phyloP scores from a whole-genome alignment of 2,113 vertebrate species.

The Merops nubicus region DNA sequence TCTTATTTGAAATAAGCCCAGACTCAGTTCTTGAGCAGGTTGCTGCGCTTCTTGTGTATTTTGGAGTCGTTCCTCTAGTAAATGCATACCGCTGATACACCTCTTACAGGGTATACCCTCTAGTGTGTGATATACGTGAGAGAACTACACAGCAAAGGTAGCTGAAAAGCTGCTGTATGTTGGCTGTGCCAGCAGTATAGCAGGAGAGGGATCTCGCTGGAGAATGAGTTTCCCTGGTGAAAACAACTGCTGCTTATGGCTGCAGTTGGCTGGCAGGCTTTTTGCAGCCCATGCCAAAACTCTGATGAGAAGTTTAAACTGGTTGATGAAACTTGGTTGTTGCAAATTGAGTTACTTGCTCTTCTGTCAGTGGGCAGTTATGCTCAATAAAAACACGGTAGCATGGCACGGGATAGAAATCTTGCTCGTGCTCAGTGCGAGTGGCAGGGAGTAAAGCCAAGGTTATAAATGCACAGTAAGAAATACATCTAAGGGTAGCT shows the following conservation, averaged over 20 bases:
- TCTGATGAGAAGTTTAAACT: slow-evolving; percentile 30
- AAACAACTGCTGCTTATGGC: slow-evolving; percentile 48
- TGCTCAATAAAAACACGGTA: not conserved
- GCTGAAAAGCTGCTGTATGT: slow-evolving; percentile 39
- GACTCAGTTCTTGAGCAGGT: not conserved
- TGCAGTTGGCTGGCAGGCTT: slow-evolving; percentile 25
- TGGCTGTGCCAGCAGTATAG: not conserved
- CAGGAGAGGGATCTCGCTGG: not conserved
- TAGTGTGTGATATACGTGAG: not conserved
- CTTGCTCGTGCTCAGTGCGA: not conserved
- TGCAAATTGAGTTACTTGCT: slow-evolving; percentile 36
- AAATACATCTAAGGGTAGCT: not conserved
- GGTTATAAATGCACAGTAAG: not conserved
- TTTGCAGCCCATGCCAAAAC: slow-evolving; percentile 22
- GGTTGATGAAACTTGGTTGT: slow-evolving; percentile 39
- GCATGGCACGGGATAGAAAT: not conserved
- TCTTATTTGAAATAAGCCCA: slow-evolving; percentile 5
- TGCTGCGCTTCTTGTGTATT: slow-evolving; percentile 19
- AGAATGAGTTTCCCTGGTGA: slow-evolving; percentile 13
- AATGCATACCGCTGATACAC: not conserved
- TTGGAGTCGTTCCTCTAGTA: slow-evolving; percentile 47
- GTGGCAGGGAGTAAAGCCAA: not conserved
- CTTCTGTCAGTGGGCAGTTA: not conserved
- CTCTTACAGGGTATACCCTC: not conserved
- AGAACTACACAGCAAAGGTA: not conserved